Conservation (phyloP, 2,888 invertebrate species). For the Hemicrepidius hirtus region DNA sequence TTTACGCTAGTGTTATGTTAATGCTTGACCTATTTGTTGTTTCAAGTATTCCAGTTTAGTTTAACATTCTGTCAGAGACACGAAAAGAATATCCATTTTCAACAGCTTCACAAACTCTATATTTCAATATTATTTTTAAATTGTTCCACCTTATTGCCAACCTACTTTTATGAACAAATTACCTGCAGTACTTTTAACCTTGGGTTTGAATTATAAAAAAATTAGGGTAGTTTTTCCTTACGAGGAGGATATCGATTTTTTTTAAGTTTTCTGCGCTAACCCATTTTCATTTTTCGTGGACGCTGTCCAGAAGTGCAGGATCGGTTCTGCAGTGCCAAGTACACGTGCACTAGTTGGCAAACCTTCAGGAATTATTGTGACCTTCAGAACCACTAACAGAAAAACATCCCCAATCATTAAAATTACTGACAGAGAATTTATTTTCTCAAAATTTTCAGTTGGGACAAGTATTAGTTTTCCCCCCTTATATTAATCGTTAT, state of each 20-base stretch:
- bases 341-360: slow-evolving; percentile 38
- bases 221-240: background rate
- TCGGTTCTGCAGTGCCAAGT: slow-evolving; percentile 31
- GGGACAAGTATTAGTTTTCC: too few relatives aligned
- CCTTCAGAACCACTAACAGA: slow-evolving; percentile 3
- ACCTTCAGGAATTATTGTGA: slow-evolving; percentile 13
- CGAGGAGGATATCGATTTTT: background rate
- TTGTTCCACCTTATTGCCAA: too few relatives aligned
- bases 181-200: background rate
- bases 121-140: too few relatives aligned
- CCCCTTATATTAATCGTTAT: too few relatives aligned
- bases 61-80: slow-evolving; percentile 28
- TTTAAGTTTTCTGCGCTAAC: background rate
- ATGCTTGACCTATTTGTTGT: slow-evolving; percentile 53
- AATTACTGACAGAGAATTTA: too few relatives aligned
- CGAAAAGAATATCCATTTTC: slow-evolving; percentile 29
- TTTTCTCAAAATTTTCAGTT: too few relatives aligned
- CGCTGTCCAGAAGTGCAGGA: slow-evolving; percentile 9
- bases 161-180: too few relatives aligned
- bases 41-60: slow-evolving; percentile 33
- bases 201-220: too few relatives aligned
- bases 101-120: too few relatives aligned
- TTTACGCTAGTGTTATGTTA: slow-evolving; percentile 38
- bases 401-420: too few relatives aligned
- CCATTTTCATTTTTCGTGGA: slow-evolving; percentile 8